A percentile compares a stretch with the other conserved stretches of the same genome.
Evolutionary conservation across 37 sponge, comb jelly and placozoan species (phyloP).

Genomic region (Haliclona indistincta): DNA sequence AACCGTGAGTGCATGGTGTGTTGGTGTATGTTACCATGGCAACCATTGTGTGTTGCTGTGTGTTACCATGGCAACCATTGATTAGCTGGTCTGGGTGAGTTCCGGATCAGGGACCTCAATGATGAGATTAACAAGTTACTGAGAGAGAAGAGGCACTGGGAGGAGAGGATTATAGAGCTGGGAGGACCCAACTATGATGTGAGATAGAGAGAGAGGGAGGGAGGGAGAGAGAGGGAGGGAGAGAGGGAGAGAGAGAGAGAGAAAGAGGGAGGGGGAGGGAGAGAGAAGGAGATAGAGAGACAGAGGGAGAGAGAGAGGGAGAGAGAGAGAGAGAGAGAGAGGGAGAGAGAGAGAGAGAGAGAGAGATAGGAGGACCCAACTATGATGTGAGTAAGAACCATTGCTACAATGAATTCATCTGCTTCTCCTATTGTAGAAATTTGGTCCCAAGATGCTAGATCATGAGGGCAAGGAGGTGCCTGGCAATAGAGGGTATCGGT

Average conservation of each 20-base stretch:
- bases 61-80: background rate
- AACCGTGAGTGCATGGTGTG: conserved; percentile 65
- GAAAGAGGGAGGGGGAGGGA: background rate
- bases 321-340: conserved; percentile 2
- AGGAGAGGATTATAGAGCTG: conserved; percentile 86
- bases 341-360: too few relatives aligned
- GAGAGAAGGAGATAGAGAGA: too few relatives aligned
- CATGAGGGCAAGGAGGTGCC: conserved; percentile 96
- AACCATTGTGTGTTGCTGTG: background rate
- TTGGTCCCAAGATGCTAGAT: conserved; percentile 93
- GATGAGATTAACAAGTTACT: conserved; percentile 97
- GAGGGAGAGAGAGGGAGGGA: background rate
- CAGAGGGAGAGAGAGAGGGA: too few relatives aligned
- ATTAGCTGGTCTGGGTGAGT: conserved; percentile 94
- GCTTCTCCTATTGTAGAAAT: conserved; percentile 16
- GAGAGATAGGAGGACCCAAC: background rate
- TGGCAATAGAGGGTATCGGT: conserved; percentile 94
- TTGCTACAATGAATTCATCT: background rate
- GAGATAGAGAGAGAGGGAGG: conserved; percentile 1
- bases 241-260: background rate
- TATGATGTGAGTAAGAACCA: too few relatives aligned
- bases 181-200: conserved; percentile 91
- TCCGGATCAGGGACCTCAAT: conserved; percentile 91
- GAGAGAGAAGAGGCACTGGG: conserved; percentile 98
- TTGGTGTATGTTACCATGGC: background rate